Conservation (phyloP, 2,113 vertebrate genomes). For the Okapia johnstoni region DNA sequence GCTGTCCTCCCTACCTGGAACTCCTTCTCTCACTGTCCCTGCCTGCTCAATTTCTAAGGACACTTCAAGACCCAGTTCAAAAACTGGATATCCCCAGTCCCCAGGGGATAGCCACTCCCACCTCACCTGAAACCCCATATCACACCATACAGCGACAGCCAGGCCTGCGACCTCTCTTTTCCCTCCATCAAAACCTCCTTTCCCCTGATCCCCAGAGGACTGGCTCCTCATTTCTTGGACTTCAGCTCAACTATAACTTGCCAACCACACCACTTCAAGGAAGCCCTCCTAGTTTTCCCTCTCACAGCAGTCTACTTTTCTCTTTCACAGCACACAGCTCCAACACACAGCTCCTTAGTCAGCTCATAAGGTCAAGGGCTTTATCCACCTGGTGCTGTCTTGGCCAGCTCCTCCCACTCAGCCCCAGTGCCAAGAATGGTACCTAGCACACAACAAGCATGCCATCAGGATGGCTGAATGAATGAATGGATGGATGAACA, state of each 20-base stretch:
- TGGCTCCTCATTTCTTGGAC: background rate
- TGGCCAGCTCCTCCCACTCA: background rate
- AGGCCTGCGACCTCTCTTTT: background rate
- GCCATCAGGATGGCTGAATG: background rate
- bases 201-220: background rate
- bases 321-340: background rate
- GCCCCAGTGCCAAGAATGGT: background rate
- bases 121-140: background rate
- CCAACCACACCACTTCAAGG: background rate
- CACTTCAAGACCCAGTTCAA: background rate
- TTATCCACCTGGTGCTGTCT: background rate
- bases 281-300: background rate
- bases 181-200: background rate
- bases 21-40: background rate
- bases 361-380: background rate
- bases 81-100: background rate
- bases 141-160: background rate
- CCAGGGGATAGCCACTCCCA: background rate
- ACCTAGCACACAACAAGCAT: background rate
- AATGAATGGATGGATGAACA: background rate
- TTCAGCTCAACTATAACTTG: background rate
- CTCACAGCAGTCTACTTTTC: background rate
- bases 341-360: too few species aligned
- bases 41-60: background rate
- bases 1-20: background rate